Percentiles rank a stretch among this genome's conserved stretches.
Evolutionary conservation across 1,140 invertebrate genomes (phyloP).

Genomic region (Orchesella cincta): DNA sequence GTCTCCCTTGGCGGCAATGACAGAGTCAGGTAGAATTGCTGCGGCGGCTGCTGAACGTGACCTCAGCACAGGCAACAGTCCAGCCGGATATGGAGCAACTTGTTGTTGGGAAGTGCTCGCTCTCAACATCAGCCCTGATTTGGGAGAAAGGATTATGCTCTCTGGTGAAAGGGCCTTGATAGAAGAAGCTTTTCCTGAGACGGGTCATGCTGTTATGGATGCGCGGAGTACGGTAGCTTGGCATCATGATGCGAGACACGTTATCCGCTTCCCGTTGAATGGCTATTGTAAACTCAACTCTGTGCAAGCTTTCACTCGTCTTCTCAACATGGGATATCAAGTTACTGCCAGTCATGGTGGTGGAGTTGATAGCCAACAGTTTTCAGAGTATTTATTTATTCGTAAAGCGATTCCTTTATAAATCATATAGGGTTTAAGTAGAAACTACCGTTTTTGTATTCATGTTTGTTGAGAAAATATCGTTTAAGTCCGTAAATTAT

Average conservation of each 20-base stretch:
- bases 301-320: slow-evolving; percentile 81
- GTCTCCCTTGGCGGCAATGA: slow-evolving; percentile 9
- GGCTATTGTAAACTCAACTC: slow-evolving; percentile 91
- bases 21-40: not conserved
- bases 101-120: slow-evolving; percentile 61
- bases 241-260: slow-evolving; percentile 77
- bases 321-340: slow-evolving; percentile 80
- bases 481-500: no score
- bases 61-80: slow-evolving; percentile 48
- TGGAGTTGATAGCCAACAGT: slow-evolving; percentile 87
- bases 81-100: slow-evolving; percentile 21
- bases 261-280: slow-evolving; percentile 86
- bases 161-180: slow-evolving; percentile 76
- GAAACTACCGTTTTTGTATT: no score
- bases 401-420: slow-evolving; percentile 61
- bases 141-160: slow-evolving; percentile 83
- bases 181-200: slow-evolving; percentile 62
- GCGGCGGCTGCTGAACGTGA: not conserved
- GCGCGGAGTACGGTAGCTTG: slow-evolving; percentile 79
- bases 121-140: slow-evolving; percentile 82
- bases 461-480: no score
- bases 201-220: slow-evolving; percentile 73
- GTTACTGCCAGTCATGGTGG: slow-evolving; percentile 82
- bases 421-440: not conserved
- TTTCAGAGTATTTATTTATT: slow-evolving; percentile 87